These are phyloP conservation scores for Anarrhichthys ocellatus DNA, from an alignment of 2,113 vertebrate genomes.

Conservation along the genomic window DNA sequence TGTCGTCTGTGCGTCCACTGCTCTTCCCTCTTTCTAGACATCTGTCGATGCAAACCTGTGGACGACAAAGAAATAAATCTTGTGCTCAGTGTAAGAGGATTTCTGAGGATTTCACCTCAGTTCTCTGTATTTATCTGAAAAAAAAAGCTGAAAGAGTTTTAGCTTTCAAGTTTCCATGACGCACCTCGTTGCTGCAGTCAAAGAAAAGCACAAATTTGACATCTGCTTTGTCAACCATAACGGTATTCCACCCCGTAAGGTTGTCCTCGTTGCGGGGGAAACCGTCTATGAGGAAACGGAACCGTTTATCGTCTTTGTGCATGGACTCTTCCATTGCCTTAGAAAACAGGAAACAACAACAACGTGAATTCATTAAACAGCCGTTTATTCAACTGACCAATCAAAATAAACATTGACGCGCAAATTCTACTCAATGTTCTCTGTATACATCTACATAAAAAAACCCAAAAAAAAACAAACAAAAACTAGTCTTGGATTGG, in stretches of 20 bases:
- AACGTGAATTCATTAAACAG: background rate
- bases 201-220: constrained; percentile 98
- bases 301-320: constrained; percentile 88
- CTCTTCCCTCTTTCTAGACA: constrained; percentile 96
- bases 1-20: constrained; percentile 96
- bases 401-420: background rate
- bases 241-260: constrained; percentile 92
- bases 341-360: background rate
- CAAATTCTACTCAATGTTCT: background rate
- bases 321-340: constrained; percentile 90
- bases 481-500: background rate
- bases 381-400: background rate
- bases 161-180: constrained; percentile 9
- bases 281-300: constrained; percentile 96
- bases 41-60: constrained; percentile 91
- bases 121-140: background rate
- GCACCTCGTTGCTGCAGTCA: constrained; percentile 94
- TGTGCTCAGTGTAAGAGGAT: background rate
- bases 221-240: constrained; percentile 93
- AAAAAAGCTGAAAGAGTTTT: background rate
- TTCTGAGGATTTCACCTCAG: background rate
- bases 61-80: constrained; percentile 9
- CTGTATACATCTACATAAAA: background rate
- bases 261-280: constrained; percentile 98
- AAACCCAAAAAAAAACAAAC: background rate